These are phyloP conservation scores for Holcopasites calliopsidis DNA, from an alignment of 1,140 invertebrate species.

Conservation along the genomic window DNA sequence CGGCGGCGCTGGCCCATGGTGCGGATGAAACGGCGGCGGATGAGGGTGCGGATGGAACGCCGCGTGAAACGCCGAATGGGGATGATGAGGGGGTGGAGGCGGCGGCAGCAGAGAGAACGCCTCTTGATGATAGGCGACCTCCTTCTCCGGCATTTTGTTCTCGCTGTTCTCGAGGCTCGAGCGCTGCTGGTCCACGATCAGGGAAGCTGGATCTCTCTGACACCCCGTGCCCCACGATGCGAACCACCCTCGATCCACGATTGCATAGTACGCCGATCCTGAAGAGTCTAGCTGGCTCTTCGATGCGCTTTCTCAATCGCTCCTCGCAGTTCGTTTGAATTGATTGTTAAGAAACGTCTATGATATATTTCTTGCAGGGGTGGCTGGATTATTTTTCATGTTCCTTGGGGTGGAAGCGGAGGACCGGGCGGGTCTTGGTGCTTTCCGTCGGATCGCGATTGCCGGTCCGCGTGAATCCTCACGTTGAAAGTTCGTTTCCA, in stretches of 20 bases:
- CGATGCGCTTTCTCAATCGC: neutral
- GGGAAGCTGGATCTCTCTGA: slow-evolving; percentile 31
- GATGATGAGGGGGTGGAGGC: slow-evolving; percentile 75
- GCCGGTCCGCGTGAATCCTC: slow-evolving; percentile 16
- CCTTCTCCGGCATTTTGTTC: slow-evolving; percentile 76
- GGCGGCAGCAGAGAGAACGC: slow-evolving; percentile 75
- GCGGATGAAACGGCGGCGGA: slow-evolving; percentile 72
- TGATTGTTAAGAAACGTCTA: neutral
- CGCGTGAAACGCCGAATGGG: slow-evolving; percentile 77
- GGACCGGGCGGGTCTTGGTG: neutral
- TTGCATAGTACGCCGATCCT: slow-evolving; percentile 49
- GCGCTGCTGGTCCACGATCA: slow-evolving; percentile 56
- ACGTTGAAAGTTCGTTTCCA: neutral
- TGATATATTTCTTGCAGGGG: fast-evolving
- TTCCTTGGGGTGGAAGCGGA: neutral
- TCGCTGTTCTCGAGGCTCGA: slow-evolving; percentile 32
- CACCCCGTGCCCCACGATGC: slow-evolving; percentile 48
- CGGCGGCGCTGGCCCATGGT: slow-evolving; percentile 65
- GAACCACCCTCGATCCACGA: slow-evolving; percentile 30
- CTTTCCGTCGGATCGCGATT: slow-evolving; percentile 36
- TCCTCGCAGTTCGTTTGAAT: neutral
- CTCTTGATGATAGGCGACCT: slow-evolving; percentile 78
- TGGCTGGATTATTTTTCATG: neutral
- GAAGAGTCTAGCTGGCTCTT: neutral
- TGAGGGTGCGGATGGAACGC: slow-evolving; percentile 76